Base-by-base conservation (phyloP, 92 coral and sea anemone species). In the Parazoanthus atlanticus region DNA sequence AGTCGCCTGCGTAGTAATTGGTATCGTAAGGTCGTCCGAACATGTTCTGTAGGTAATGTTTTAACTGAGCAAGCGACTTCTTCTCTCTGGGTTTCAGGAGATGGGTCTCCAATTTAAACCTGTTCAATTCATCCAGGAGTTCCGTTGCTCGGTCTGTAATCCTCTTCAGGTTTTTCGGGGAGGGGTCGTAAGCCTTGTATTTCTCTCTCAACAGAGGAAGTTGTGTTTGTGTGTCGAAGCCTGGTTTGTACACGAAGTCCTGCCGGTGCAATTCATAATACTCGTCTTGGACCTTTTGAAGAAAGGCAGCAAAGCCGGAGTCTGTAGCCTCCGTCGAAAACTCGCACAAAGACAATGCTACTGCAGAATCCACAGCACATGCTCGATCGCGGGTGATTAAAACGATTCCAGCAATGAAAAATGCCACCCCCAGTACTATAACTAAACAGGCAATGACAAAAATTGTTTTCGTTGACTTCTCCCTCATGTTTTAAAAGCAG, bases 1-100 rank as follows among this genome's bases (percentile, higher is more conserved):
- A 95, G 77, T 89, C 94, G 19, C 98, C 98, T 0, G 93, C 90
- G 85, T 90, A 95, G 86, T 95, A 95, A 58, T 94, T 91, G n/a
- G 79, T 90, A 36, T 92, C 98, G 65, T 88, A 94, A 21, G 96
- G 95, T 19, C 78, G 49, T 33, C 89, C 98, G 38, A 43, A 43
- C 47, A 95, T 88, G 91, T 89, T 86, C 47, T 90, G 56, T 21
- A 93, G 78, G 76, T 47, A 94, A 75, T 95, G 96, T 86, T 88
- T 36, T n/a, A 91, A n/a, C 74, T 93, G 93, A 15, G 93, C 92
- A 40, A 95, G 21, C 11, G 95, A 91, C 40, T 91, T 93, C 74
- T 78, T 83, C 94, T 95, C 98, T n/a, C 98, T 86, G n/a, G 95
- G 93, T 33, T 90, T 91, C 21, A 95, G 88, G 43, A 12, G 82